Evolutionary conservation across 2,888 invertebrate species (phyloP).

Genomic region (Idaea biselata): DNA sequence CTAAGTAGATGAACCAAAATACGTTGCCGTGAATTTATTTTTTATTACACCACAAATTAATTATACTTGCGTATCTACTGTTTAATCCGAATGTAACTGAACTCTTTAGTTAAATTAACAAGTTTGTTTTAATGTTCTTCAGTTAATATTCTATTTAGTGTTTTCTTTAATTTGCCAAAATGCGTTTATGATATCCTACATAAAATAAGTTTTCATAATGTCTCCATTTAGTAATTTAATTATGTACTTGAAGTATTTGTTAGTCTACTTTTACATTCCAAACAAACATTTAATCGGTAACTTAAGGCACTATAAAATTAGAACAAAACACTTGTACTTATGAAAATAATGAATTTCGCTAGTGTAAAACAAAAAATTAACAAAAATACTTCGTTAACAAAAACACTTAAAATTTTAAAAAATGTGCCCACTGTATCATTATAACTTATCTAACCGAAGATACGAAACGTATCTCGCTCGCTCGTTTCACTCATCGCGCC

Average conservation of each 20-base stretch:
- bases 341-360: not conserved
- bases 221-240: not conserved
- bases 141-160: not conserved
- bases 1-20: too few species aligned
- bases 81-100: not conserved
- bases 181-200: too few species aligned
- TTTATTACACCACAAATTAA: not conserved
- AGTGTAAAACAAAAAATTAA: not conserved
- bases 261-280: not conserved
- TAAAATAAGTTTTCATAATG: not conserved
- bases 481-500: too few species aligned
- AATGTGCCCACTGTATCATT: not conserved
- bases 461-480: too few species aligned
- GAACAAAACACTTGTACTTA: slow-evolving; percentile 22
- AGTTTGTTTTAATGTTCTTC: not conserved
- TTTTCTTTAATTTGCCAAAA: not conserved
- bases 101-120: not conserved
- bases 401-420: not conserved
- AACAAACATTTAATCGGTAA: not conserved
- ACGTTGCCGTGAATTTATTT: not conserved
- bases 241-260: not conserved
- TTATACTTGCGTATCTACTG: not conserved
- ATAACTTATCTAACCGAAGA: too few species aligned
- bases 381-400: not conserved
- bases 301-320: slow-evolving; percentile 22